phyloP scores from a whole-genome alignment of 92 coral and sea anemone genomes.

The Parazoanthus swiftii region DNA sequence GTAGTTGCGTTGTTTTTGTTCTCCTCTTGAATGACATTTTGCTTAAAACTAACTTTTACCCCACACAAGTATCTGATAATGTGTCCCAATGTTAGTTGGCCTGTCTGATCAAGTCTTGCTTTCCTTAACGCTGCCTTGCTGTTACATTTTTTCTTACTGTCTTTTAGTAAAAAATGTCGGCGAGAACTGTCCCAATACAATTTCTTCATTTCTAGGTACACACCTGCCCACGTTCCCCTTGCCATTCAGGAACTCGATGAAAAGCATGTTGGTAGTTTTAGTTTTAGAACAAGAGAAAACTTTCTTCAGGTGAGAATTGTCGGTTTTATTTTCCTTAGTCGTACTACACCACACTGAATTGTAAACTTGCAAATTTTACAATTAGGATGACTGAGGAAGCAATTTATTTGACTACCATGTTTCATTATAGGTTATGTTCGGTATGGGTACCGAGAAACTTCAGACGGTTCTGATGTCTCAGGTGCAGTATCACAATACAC shows the following conservation, averaged over 20 bases:
- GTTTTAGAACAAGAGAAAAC: slow-evolving; percentile 96
- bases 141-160: too few species aligned
- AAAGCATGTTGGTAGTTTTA: slow-evolving; percentile 89
- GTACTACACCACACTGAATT: too few species aligned
- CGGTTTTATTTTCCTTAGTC: not conserved
- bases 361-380: too few species aligned
- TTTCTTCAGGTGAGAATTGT: slow-evolving; percentile 66
- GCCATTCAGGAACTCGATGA: slow-evolving; percentile 99
- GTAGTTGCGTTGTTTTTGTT: too few species aligned
- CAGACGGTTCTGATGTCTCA: slow-evolving; percentile 87
- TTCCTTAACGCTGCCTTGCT: too few species aligned
- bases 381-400: too few species aligned
- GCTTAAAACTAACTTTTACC: too few species aligned
- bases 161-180: not conserved
- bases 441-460: slow-evolving; percentile 81
- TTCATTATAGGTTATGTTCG: slow-evolving; percentile 67
- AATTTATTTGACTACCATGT: not conserved
- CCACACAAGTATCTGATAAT: too few species aligned
- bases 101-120: too few species aligned
- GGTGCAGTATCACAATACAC: slow-evolving; percentile 44
- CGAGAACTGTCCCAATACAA: not conserved
- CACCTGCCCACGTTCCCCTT: slow-evolving; percentile 87
- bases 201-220: slow-evolving; percentile 58
- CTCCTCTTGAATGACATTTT: too few species aligned
- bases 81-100: too few species aligned